These are phyloP conservation scores for Tetheella fluctuosa DNA, from an alignment of 2,888 invertebrate genomes.

Conservation along the genomic window DNA sequence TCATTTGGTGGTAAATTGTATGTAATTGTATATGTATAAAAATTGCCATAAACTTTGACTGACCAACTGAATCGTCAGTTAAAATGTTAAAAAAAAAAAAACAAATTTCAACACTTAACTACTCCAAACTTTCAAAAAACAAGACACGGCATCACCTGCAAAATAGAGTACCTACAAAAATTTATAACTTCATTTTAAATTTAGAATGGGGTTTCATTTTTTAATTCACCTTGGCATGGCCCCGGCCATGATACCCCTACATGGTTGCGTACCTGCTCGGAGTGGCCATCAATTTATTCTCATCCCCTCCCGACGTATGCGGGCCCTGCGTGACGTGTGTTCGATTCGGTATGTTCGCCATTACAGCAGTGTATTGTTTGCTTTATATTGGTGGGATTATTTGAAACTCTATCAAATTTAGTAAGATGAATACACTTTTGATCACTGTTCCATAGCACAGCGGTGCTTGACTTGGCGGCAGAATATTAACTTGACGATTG, in stretches of 20 bases:
- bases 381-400: conserved; percentile 13
- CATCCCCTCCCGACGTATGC: conserved; percentile 59
- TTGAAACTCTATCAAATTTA: conserved; percentile 16
- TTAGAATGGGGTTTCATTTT: conserved; percentile 42
- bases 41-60: too few species aligned
- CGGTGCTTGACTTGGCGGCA: too few species aligned
- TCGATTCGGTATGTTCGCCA: conserved; percentile 51
- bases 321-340: conserved; percentile 57
- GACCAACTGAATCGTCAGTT: too few species aligned
- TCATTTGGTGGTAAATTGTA: background rate
- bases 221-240: conserved; percentile 17
- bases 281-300: conserved; percentile 71
- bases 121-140: background rate
- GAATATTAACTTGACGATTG: too few species aligned
- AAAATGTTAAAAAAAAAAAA: background rate
- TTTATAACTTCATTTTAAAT: background rate
- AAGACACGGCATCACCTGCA: conserved; percentile 1
- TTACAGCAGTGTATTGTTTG: conserved; percentile 45
- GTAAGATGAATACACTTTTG: too few species aligned
- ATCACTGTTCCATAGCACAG: too few species aligned
- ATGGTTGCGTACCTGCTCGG: conserved; percentile 58
- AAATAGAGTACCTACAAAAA: conserved; percentile 12
- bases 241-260: background rate
- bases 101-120: background rate
- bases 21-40: too few species aligned